Base-by-base conservation (phyloP, 1,140 invertebrate genomes). In the Diorhabda carinulata region DNA sequence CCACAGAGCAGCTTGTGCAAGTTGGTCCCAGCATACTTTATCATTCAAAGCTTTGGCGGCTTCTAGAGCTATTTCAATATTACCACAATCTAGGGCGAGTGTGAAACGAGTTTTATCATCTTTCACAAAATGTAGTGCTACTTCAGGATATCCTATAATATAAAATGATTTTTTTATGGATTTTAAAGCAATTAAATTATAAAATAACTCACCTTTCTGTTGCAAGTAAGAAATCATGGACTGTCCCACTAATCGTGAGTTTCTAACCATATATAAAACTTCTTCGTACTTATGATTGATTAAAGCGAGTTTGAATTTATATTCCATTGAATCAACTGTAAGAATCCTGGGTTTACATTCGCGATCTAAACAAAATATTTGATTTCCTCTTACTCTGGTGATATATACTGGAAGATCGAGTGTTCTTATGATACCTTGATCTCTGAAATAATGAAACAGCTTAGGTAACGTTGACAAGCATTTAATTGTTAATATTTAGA, bases 101-200 rank as follows among this genome's bases (percentile, higher is more conserved):
- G 94, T 92, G 81, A 99, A 97, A 58, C 97, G 86, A 0, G 98
- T 99, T 78, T 98, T 98, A 73, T 99, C 95, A 81, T 99, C 98
- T 82, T 99, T 99, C 0, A 99, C 98, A 84, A 99, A 99, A 81
- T 99, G 97, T 5, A 99, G 84, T 0, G 98, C 98, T n/a, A 99
- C 96, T 84, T 99, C 98, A 0, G 98, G 98, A 82, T 99, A 99
- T 0, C 98, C 47, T 52, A 4, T 25, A 25, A 25, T 25, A 25
- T 25, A 52, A 52, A 52, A 52, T 52, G n/a, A 52, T 52, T 2
- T 52, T 52, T 6, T 52, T 52, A 52, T 52, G 6, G n/a, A 52
- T 52, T 3, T 8, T 52, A 52, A n/a, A 52, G 3, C 6, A 52
- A n/a, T 52, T 52, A n/a, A 2, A 25, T 25, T 25, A 25, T 25